A percentile compares a stretch with the other conserved stretches of the same genome.
Conservation (phyloP, 2,797 vertebrate species). For the Hydrocynus forskahlii region DNA sequence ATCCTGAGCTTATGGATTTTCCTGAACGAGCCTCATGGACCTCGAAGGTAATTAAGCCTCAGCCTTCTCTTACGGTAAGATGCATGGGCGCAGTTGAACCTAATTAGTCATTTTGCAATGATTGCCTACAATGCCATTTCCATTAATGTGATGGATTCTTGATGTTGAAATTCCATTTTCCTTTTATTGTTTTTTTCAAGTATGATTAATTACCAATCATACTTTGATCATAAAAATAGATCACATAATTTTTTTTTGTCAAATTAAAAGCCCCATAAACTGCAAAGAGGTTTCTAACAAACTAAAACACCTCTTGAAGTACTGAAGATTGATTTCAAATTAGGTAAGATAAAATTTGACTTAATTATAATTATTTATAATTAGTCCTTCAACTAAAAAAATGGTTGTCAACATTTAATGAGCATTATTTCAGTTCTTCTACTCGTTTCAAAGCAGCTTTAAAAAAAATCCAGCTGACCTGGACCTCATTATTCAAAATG, state of each 20-base stretch:
- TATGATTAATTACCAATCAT: background rate
- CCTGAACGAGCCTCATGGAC: conserved; percentile 10
- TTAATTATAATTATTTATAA: background rate
- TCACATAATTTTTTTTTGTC: background rate
- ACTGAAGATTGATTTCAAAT: background rate
- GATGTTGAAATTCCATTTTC: conserved; percentile 11
- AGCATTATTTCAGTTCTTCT: background rate
- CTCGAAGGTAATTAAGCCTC: conserved; percentile 40
- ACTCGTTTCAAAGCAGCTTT: background rate
- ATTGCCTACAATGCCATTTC: conserved; percentile 15
- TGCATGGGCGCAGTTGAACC: conserved; percentile 4
- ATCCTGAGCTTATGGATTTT: background rate
- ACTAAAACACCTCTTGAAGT: background rate
- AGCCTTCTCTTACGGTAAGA: conserved; percentile 25
- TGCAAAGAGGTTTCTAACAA: background rate
- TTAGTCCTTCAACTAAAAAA: background rate
- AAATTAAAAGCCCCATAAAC: background rate
- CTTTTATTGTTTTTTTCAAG: background rate
- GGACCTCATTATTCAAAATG: background rate
- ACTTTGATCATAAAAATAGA: conserved; percentile 4
- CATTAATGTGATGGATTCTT: conserved; percentile 8
- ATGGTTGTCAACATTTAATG: background rate
- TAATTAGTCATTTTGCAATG: conserved; percentile 29
- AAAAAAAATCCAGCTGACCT: background rate
- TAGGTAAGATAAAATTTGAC: background rate